Evolutionary conservation across 2,888 invertebrate species (phyloP).

Genomic region (Labia minor): DNA sequence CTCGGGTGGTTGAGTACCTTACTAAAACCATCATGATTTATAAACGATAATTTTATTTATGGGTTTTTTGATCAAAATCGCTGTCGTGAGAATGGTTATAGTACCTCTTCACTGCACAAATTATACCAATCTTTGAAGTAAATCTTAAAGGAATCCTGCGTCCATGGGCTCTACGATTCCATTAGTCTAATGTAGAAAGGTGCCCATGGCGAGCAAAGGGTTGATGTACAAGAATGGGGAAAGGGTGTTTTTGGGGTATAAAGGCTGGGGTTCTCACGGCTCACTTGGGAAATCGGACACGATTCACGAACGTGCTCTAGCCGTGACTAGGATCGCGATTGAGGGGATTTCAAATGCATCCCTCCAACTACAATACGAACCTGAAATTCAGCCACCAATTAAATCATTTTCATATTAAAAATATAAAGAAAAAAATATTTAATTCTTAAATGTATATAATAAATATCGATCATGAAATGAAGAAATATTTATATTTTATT

Average conservation of each 20-base stretch:
- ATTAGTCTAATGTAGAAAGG: background rate
- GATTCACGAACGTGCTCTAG: background rate
- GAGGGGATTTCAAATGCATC: background rate
- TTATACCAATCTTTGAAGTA: background rate
- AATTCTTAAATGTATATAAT: no score
- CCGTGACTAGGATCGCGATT: slow-evolving; percentile 1
- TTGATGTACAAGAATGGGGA: background rate
- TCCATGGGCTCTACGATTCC: background rate
- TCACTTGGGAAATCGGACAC: background rate
- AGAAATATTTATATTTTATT: no score
- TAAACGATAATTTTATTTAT: no score
- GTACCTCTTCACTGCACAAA: background rate
- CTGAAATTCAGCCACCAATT: background rate
- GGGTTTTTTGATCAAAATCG: no score
- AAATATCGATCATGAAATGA: no score
- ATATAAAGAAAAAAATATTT: no score
- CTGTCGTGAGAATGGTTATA: no score
- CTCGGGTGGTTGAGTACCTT: no score
- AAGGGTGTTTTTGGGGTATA: background rate
- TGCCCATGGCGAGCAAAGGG: background rate
- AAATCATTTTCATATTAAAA: no score
- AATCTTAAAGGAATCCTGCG: background rate
- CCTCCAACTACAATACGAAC: background rate
- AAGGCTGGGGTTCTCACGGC: background rate
- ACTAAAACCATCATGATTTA: no score